These are phyloP conservation scores for Rhinichthys klamathensis DNA, from an alignment of 2,113 vertebrate genomes.

Conservation along the genomic window DNA sequence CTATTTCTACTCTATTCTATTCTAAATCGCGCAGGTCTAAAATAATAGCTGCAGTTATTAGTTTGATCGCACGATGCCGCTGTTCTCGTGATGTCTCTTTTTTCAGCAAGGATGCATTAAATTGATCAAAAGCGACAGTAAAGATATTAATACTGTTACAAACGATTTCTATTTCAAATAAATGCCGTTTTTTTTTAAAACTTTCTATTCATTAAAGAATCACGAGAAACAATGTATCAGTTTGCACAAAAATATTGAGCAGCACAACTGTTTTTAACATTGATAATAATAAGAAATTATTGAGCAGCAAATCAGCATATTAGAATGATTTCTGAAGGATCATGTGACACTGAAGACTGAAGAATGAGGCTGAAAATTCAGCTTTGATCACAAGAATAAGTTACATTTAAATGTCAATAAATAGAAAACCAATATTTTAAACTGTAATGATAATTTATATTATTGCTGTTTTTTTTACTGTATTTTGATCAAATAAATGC, in stretches of 20 bases:
- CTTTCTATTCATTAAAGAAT: too few species aligned
- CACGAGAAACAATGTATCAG: not conserved
- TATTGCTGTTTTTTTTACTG: not conserved
- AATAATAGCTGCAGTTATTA: not conserved
- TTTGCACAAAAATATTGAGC: not conserved
- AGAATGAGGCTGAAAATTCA: too few species aligned
- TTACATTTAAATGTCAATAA: not conserved
- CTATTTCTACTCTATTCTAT: too few species aligned
- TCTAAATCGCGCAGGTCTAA: not conserved
- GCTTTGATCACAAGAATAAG: not conserved
- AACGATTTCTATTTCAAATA: not conserved
- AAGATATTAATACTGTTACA: not conserved
- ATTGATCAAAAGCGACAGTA: not conserved
- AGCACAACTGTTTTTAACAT: not conserved
- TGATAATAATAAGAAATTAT: not conserved
- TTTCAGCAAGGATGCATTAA: not conserved
- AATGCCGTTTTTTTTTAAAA: not conserved
- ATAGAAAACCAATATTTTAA: not conserved
- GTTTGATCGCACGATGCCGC: constrained; percentile 5
- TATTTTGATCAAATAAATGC: not conserved
- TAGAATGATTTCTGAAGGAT: not conserved
- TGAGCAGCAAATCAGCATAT: not conserved
- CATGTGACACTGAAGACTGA: not conserved
- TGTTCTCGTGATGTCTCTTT: not conserved
- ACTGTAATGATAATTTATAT: not conserved